These are phyloP conservation scores for Pristionchus maxplancki DNA, from an alignment of 2,888 invertebrate genomes.

Conservation along the genomic window DNA sequence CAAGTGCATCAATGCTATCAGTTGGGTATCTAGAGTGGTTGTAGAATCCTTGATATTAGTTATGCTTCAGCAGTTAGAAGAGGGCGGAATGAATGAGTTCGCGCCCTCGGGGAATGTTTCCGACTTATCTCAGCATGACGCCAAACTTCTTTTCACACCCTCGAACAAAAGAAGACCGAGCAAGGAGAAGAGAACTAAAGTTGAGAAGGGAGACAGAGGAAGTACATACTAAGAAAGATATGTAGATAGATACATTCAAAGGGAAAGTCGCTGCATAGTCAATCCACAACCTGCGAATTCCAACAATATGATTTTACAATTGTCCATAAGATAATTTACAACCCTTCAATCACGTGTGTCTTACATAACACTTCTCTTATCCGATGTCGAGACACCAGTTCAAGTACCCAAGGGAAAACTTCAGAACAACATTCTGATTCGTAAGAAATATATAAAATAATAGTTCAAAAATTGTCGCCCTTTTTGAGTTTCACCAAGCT, in stretches of 20 bases:
- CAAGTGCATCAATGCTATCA: not conserved
- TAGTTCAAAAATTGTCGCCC: no score
- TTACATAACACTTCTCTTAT: no score
- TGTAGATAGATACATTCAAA: not conserved
- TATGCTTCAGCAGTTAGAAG: not conserved
- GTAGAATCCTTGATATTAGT: not conserved
- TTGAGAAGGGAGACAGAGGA: conserved; percentile 15
- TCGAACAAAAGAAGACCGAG: conserved; percentile 36
- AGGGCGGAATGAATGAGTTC: conserved; percentile 25
- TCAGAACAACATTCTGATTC: no score
- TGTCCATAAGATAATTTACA: no score
- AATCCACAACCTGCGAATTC: no score
- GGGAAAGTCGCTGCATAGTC: not conserved
- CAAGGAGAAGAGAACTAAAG: not conserved
- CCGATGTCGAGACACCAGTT: no score
- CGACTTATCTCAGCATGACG: conserved; percentile 48
- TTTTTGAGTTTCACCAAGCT: no score
- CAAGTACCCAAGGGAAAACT: no score
- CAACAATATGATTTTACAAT: no score
- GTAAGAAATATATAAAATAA: no score
- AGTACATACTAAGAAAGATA: no score
- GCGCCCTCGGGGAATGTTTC: conserved; percentile 4
- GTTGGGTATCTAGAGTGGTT: not conserved
- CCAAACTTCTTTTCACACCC: conserved; percentile 38
- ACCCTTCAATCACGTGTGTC: no score